Evolutionary conservation across 2,113 vertebrate species (phyloP).

Genomic region (Anarhynchus alexandrinus): DNA sequence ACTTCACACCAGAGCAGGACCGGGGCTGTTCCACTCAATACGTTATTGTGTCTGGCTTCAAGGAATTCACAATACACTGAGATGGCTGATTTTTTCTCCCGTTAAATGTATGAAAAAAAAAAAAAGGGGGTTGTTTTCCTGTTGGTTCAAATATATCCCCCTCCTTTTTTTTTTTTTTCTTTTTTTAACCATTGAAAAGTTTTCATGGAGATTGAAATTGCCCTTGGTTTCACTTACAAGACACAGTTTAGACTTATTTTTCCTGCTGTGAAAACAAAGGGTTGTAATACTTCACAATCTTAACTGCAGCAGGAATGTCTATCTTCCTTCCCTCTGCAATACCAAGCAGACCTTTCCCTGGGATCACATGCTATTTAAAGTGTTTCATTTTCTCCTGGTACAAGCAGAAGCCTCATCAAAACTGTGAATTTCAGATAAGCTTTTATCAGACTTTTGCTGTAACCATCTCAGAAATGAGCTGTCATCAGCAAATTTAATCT

Average conservation of each 20-base stretch:
- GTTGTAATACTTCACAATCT: conserved; percentile 2
- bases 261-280: conserved; percentile 34
- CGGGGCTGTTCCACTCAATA: neutral
- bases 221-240: neutral
- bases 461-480: conserved; percentile 74
- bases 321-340: neutral
- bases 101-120: neutral
- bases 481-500: conserved; percentile 75
- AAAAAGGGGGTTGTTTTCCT: neutral
- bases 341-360: conserved; percentile 22
- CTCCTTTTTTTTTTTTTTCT: accelerated
- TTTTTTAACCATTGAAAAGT: neutral
- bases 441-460: conserved; percentile 68
- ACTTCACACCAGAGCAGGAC: neutral
- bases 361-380: conserved; percentile 56
- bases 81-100: neutral
- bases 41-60: accelerated
- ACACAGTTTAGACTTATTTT: neutral
- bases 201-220: neutral
- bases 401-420: conserved; percentile 68
- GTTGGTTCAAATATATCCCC: neutral
- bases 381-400: conserved; percentile 74
- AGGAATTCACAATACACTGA: neutral
- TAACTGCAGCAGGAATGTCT: neutral
- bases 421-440: conserved; percentile 70